These are phyloP conservation scores for Paraescarpia echinospica DNA, from an alignment of 1,140 invertebrate species.

Conservation along the genomic window DNA sequence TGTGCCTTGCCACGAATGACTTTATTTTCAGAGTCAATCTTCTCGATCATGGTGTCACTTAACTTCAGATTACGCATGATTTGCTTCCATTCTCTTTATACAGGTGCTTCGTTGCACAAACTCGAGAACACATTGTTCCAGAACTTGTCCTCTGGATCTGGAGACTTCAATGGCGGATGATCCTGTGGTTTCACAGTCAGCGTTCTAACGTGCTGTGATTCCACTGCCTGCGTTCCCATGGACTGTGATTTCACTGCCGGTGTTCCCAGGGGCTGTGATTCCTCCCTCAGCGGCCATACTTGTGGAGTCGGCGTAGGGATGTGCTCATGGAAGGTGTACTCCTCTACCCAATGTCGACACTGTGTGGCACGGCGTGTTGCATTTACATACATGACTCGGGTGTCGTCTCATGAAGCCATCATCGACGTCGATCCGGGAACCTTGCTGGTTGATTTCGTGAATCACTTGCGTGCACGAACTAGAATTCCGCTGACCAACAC, in stretches of 20 bases:
- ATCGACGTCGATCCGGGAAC: background rate
- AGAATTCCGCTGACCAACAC: background rate
- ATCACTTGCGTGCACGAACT: background rate
- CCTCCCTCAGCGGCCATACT: too few relatives aligned
- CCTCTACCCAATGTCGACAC: background rate
- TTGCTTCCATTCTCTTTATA: background rate
- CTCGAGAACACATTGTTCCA: background rate
- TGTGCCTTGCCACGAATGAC: background rate
- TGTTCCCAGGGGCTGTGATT: too few relatives aligned
- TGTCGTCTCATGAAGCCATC: background rate
- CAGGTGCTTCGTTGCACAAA: background rate
- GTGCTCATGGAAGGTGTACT: background rate
- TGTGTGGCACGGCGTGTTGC: background rate
- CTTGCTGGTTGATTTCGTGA: background rate
- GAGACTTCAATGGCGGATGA: background rate
- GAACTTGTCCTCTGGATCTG: too few relatives aligned
- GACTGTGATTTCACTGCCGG: too few relatives aligned
- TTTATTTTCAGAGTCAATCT: background rate
- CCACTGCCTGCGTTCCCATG: too few relatives aligned
- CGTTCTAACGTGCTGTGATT: too few relatives aligned
- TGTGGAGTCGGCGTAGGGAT: too few relatives aligned
- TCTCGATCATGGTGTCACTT: background rate
- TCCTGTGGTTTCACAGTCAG: too few relatives aligned
- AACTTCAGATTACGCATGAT: background rate
- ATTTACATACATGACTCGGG: background rate